These are phyloP conservation scores for Gonioctena quinquepunctata DNA, from an alignment of 1,140 invertebrate genomes.

Conservation along the genomic window DNA sequence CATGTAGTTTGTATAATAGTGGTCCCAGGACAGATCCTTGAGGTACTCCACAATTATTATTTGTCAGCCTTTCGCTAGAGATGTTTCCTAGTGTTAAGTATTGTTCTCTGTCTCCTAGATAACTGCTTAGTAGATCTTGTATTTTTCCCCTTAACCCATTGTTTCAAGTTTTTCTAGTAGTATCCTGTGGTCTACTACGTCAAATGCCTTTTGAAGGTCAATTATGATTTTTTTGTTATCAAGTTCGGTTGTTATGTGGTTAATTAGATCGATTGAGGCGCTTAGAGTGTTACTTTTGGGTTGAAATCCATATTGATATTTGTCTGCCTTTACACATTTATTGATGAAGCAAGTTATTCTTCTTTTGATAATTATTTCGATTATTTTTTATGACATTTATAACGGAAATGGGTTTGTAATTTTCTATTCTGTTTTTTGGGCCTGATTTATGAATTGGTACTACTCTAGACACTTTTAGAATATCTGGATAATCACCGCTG, in stretches of 20 bases:
- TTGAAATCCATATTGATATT: too few relatives aligned
- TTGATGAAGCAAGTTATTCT: neutral
- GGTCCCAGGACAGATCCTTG: constrained; percentile 2
- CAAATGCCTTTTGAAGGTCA: too few relatives aligned
- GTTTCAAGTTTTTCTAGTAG: too few relatives aligned
- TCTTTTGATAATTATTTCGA: neutral
- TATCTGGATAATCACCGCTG: neutral
- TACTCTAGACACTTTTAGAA: neutral
- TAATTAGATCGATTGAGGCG: neutral
- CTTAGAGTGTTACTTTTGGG: neutral
- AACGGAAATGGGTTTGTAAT: neutral
- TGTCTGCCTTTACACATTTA: neutral
- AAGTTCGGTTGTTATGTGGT: neutral
- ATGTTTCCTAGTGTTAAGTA: neutral
- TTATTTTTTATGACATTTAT: neutral
- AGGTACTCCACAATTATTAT: neutral
- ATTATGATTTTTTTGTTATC: neutral
- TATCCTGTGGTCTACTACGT: too few relatives aligned
- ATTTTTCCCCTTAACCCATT: too few relatives aligned
- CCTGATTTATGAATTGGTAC: neutral
- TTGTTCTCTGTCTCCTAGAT: neutral
- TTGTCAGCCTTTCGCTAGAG: neutral
- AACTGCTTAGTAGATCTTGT: too few relatives aligned
- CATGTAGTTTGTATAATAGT: neutral
- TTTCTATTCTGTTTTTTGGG: neutral